A percentile compares a stretch with the other conserved stretches of the same genome.
Conservation (phyloP, 2,113 vertebrate genomes). For the Oncorhynchus masou region DNA sequence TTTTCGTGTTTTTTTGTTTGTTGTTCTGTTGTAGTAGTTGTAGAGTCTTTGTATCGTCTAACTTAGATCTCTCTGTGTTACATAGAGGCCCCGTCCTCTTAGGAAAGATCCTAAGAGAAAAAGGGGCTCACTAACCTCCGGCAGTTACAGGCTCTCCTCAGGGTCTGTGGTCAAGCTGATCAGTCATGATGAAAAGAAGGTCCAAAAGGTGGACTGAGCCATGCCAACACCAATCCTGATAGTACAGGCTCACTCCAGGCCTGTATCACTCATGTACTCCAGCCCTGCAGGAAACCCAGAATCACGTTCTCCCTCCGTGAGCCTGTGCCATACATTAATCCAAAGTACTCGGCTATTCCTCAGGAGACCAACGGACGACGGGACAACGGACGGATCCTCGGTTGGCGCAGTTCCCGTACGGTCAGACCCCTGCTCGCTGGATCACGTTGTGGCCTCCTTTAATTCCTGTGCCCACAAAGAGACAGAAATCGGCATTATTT, state of each 20-base stretch:
- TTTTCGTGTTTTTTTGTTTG: background rate
- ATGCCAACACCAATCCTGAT: constrained; percentile 51
- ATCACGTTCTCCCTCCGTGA: constrained; percentile 58
- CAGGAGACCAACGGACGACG: constrained; percentile 10
- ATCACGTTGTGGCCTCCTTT: constrained; percentile 40
- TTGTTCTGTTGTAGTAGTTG: constrained; percentile 17
- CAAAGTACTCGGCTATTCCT: constrained; percentile 45
- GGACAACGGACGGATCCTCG: constrained; percentile 41
- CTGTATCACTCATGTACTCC: constrained; percentile 65
- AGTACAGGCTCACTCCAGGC: constrained; percentile 68
- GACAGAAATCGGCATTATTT: constrained; percentile 9
- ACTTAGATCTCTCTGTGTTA: constrained; percentile 79
- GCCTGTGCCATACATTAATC: constrained; percentile 66
- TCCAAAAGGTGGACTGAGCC: constrained; percentile 73
- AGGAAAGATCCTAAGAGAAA: constrained; percentile 63
- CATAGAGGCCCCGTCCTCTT: constrained; percentile 54
- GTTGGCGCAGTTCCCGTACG: constrained; percentile 23
- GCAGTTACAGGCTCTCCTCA: constrained; percentile 8
- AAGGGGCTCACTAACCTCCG: background rate
- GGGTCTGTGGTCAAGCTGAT: constrained; percentile 39
- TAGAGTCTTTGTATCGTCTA: constrained; percentile 47
- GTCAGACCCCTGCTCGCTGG: constrained; percentile 44
- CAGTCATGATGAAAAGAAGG: constrained; percentile 84
- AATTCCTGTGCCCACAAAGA: constrained; percentile 32
- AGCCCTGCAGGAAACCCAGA: constrained; percentile 64